phyloP scores from a whole-genome alignment of 2,888 invertebrate genomes.

The Parnassius glacialis region DNA sequence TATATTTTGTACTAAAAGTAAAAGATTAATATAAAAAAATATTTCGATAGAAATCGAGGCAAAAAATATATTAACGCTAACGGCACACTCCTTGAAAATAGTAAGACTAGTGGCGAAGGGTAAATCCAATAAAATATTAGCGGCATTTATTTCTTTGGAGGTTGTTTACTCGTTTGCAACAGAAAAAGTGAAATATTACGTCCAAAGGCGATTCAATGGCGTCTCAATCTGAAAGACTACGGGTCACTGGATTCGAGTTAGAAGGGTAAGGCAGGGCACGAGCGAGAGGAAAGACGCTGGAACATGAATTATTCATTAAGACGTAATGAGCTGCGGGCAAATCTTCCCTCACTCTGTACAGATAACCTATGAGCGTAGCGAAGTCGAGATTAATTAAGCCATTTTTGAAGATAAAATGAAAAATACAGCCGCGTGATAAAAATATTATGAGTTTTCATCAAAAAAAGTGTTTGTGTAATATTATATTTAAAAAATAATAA shows the following conservation, averaged over 20 bases:
- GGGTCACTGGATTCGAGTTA: slow-evolving; percentile 20
- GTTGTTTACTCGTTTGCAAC: slow-evolving; percentile 15
- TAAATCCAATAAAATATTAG: slow-evolving; percentile 22
- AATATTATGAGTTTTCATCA: too few species aligned
- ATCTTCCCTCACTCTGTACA: slow-evolving; percentile 3
- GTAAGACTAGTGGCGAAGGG: slow-evolving; percentile 12
- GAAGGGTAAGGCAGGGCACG: slow-evolving; percentile 18
- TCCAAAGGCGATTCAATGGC: slow-evolving; percentile 43
- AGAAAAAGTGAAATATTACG: slow-evolving; percentile 32
- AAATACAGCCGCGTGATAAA: too few species aligned
- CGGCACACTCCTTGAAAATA: slow-evolving; percentile 1
- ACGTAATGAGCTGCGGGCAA: slow-evolving; percentile 70
- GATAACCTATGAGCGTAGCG: slow-evolving; percentile 10
- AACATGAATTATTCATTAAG: slow-evolving; percentile 69
- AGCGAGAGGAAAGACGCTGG: slow-evolving; percentile 38
- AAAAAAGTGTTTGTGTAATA: too few species aligned
- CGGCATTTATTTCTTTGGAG: slow-evolving; percentile 12
- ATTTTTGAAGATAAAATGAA: slow-evolving; percentile 11
- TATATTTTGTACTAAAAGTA: too few species aligned
- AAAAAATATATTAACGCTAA: slow-evolving; percentile 3
- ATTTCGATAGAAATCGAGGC: not conserved
- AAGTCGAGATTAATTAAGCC: slow-evolving; percentile 15
- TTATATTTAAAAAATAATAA: too few species aligned
- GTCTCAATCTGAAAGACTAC: slow-evolving; percentile 11
- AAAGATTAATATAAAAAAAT: not conserved